These are phyloP conservation scores for Chaitophorus viminalis DNA, from an alignment of 2,888 invertebrate species.

Conservation along the genomic window DNA sequence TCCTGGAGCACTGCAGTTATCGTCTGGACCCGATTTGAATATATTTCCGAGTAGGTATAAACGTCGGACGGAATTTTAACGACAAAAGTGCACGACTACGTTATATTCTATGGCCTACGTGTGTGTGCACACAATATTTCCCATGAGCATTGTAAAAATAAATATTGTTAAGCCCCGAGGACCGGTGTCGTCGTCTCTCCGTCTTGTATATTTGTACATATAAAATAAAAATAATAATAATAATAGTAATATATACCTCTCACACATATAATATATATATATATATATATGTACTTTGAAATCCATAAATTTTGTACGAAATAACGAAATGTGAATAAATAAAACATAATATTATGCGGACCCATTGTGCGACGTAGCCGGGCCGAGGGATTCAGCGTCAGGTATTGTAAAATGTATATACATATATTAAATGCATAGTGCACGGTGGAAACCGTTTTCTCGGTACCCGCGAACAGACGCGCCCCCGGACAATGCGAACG, in stretches of 20 bases:
- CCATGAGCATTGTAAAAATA: constrained; percentile 18
- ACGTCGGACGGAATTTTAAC: background rate
- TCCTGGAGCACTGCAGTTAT: too few species aligned
- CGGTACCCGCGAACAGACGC: background rate
- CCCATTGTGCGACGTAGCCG: constrained; percentile 18
- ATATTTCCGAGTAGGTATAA: too few species aligned
- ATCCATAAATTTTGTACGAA: constrained; percentile 42
- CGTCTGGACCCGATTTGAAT: too few species aligned
- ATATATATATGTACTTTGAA: background rate
- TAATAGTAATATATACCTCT: too few species aligned
- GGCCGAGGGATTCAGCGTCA: background rate
- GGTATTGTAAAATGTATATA: too few species aligned
- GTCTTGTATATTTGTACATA: too few species aligned
- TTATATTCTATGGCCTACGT: background rate
- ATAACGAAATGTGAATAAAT: constrained; percentile 30
- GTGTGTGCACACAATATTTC: background rate
- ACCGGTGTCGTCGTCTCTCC: background rate
- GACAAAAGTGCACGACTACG: background rate
- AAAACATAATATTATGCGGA: constrained; percentile 19
- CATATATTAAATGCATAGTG: too few species aligned
- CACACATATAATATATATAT: too few species aligned
- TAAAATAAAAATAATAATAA: too few species aligned
- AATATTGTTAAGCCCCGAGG: constrained; percentile 18
- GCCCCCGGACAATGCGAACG: background rate
- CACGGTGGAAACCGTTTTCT: constrained; percentile 26